phyloP scores from a whole-genome alignment of 2,797 vertebrate species.

The Sorex maritimensis region DNA sequence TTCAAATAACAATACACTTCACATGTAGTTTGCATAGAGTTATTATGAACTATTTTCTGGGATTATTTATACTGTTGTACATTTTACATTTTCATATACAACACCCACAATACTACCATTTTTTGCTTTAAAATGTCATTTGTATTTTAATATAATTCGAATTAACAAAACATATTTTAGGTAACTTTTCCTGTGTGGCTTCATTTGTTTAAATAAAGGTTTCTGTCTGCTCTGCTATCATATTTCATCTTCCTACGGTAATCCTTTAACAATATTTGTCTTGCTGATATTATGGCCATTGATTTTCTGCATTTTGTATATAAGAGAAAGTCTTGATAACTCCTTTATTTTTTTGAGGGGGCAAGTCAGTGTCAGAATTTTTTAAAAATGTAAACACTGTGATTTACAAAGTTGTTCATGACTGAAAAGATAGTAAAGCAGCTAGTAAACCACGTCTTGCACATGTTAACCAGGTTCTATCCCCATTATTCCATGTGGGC shows the following conservation, averaged over 20 bases:
- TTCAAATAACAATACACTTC: conserved; percentile 7
- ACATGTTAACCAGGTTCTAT: too few relatives aligned
- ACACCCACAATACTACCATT: not conserved
- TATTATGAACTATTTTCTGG: not conserved
- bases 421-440: too few relatives aligned
- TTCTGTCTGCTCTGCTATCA: not conserved
- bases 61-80: not conserved
- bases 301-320: not conserved
- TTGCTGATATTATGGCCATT: not conserved
- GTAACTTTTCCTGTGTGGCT: not conserved
- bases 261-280: not conserved
- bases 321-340: not conserved
- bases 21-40: not conserved
- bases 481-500: too few relatives aligned
- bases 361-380: not conserved
- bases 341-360: not conserved
- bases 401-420: too few relatives aligned
- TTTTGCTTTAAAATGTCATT: not conserved
- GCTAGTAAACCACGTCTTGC: too few relatives aligned
- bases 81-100: not conserved
- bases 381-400: too few relatives aligned
- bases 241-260: not conserved
- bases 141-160: not conserved
- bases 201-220: not conserved
- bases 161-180: not conserved